phyloP scores from a whole-genome alignment of 2,113 vertebrate species.

The Rhadina sibilatrix region DNA sequence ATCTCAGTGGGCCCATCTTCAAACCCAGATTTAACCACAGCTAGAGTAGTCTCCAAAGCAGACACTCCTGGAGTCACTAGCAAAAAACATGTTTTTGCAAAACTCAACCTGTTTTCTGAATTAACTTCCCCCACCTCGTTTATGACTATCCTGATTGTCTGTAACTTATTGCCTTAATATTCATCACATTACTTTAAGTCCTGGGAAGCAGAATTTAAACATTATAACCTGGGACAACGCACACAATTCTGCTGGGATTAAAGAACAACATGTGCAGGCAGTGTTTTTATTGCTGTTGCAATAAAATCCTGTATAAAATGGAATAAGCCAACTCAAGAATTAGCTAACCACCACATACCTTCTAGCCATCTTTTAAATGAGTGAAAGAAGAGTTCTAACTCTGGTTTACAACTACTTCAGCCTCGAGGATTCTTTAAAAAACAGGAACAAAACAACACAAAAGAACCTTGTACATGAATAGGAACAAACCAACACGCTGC shows the following conservation, averaged over 20 bases:
- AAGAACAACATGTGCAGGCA: neutral
- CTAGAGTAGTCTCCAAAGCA: neutral
- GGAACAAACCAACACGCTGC: neutral
- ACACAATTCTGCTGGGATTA: neutral
- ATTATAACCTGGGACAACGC: neutral
- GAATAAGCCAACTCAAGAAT: neutral
- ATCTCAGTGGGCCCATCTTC: neutral
- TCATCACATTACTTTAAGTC: neutral
- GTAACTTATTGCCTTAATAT: neutral
- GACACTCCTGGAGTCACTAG: neutral
- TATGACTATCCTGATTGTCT: neutral
- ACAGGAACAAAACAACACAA: neutral
- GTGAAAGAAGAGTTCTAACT: neutral
- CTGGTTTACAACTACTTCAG: neutral
- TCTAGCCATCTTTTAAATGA: neutral
- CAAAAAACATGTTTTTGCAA: neutral
- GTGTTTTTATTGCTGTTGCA: neutral
- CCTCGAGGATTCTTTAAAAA: neutral
- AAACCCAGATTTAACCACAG: neutral
- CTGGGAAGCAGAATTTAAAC: neutral
- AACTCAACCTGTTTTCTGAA: neutral
- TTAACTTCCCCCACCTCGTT: neutral
- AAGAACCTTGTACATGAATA: neutral
- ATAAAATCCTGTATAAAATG: neutral
- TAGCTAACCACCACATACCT: neutral